Evolutionary conservation across 2,113 vertebrate genomes (phyloP).

Genomic region (Columbina picui): DNA sequence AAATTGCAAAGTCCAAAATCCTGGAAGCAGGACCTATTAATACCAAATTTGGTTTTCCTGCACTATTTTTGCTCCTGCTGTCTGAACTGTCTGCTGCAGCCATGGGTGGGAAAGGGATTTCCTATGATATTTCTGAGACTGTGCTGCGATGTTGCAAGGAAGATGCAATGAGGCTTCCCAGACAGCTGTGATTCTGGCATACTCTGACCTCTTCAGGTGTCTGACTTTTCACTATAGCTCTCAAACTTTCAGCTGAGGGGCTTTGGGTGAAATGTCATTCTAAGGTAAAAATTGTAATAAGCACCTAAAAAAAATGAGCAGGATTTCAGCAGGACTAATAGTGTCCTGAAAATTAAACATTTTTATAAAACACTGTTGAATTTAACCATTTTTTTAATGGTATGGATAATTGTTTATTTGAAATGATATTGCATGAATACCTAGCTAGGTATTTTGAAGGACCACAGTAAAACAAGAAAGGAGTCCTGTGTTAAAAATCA

Average conservation of each 20-base stretch:
- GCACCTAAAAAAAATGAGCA: not conserved
- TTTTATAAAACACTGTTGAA: not conserved
- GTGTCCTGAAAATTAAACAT: not conserved
- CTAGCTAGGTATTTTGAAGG: not conserved
- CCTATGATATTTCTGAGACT: not conserved
- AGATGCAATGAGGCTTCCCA: not conserved
- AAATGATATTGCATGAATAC: not conserved
- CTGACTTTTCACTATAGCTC: not conserved
- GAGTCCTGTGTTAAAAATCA: not conserved
- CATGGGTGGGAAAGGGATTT: not conserved
- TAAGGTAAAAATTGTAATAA: not conserved
- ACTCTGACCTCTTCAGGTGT: not conserved
- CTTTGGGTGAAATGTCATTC: not conserved
- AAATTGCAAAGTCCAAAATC: not conserved
- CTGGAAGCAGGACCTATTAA: not conserved
- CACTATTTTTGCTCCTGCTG: not conserved
- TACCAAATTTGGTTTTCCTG: constrained; percentile 18
- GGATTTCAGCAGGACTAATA: not conserved
- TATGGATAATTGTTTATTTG: not conserved
- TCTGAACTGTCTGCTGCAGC: not conserved
- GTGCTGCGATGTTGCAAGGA: not conserved
- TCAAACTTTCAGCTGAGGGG: not conserved
- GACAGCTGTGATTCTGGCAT: not conserved
- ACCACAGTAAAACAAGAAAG: not conserved
- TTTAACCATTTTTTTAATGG: not conserved